Conservation (phyloP, 2,888 invertebrate species). For the Zaprionus obscuricornis region DNA sequence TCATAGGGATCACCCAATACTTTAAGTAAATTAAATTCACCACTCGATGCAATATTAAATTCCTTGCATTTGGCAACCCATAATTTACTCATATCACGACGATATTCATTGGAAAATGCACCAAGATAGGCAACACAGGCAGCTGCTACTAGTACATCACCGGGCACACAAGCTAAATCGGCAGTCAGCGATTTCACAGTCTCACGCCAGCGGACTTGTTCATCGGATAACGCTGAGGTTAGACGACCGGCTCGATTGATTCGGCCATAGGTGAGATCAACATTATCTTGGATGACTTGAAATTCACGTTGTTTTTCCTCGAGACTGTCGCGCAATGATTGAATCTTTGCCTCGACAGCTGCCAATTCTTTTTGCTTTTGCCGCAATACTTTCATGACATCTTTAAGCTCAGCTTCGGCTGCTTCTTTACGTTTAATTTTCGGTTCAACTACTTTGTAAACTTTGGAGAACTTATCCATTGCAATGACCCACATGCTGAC, state of each 20-base stretch:
- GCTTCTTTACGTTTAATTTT: constrained; percentile 91
- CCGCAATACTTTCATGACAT: constrained; percentile 89
- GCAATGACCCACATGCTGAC: constrained; percentile 97
- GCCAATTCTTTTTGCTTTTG: constrained; percentile 92
- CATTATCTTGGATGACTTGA: constrained; percentile 89
- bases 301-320: constrained; percentile 90
- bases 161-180: constrained; percentile 89
- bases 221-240: constrained; percentile 93
- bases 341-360: constrained; percentile 89
- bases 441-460: constrained; percentile 94
- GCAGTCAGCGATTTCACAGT: constrained; percentile 87
- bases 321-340: constrained; percentile 85
- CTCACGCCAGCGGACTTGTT: constrained; percentile 93
- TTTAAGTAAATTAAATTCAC: constrained; percentile 87
- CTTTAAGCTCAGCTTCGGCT: constrained; percentile 90
- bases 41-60: constrained; percentile 89
- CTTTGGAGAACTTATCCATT: constrained; percentile 94
- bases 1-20: constrained; percentile 93
- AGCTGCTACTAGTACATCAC: constrained; percentile 94
- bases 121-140: constrained; percentile 96
- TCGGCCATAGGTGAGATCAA: constrained; percentile 90
- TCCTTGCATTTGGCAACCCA: constrained; percentile 89
- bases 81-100: constrained; percentile 86
- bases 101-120: constrained; percentile 91
- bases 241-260: constrained; percentile 92